Evolutionary conservation across 1,140 invertebrate species (phyloP).

Genomic region (Drosophila fuyamai): DNA sequence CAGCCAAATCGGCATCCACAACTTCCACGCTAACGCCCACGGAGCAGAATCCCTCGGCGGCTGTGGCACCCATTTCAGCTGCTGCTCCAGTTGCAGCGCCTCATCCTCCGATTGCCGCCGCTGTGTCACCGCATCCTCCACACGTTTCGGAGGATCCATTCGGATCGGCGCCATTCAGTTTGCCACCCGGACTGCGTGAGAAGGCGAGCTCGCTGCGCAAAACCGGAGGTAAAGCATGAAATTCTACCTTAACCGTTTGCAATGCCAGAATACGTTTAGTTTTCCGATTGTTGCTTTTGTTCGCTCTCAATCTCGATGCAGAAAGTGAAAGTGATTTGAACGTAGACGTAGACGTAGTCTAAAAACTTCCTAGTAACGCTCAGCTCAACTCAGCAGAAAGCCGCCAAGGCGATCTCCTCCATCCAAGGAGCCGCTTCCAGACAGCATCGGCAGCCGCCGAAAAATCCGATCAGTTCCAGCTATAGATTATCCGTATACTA

Average conservation of each 20-base stretch:
- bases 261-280: slow-evolving; percentile 79
- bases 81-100: slow-evolving; percentile 70
- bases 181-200: slow-evolving; percentile 87
- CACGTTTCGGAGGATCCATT: slow-evolving; percentile 90
- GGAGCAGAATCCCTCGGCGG: slow-evolving; percentile 52
- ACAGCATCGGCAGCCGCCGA: slow-evolving; percentile 19
- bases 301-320: slow-evolving; percentile 80
- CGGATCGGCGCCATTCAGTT: slow-evolving; percentile 92
- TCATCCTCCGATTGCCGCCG: slow-evolving; percentile 8
- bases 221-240: slow-evolving; percentile 88
- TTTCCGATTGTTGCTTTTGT: slow-evolving; percentile 82
- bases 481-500: slow-evolving; percentile 20
- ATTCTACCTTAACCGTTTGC: slow-evolving; percentile 65
- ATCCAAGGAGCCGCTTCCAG: slow-evolving; percentile 38
- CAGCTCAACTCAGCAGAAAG: slow-evolving; percentile 38
- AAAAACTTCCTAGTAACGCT: slow-evolving; percentile 75
- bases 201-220: slow-evolving; percentile 86
- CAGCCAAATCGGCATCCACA: slow-evolving; percentile 79
- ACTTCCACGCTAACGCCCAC: slow-evolving; percentile 83
- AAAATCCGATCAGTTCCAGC: slow-evolving; percentile 26
- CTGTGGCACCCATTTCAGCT: slow-evolving; percentile 7
- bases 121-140: slow-evolving; percentile 56
- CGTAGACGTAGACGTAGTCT: slow-evolving; percentile 81
- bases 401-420: slow-evolving; percentile 23
- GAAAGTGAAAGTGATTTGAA: slow-evolving; percentile 80